Evolutionary conservation across 2,888 invertebrate species (phyloP).

Genomic region (Plebejus anna): DNA sequence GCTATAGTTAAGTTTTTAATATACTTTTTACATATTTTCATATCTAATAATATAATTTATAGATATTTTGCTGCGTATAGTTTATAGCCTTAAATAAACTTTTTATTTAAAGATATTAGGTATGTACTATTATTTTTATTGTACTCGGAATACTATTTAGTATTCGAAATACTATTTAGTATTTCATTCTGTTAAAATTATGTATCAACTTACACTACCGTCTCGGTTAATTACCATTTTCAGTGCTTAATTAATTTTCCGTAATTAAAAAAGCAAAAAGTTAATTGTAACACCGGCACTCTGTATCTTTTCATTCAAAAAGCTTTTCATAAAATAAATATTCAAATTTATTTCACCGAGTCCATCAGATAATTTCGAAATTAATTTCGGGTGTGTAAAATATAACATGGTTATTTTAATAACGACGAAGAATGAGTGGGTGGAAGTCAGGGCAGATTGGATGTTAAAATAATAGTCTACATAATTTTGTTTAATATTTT

Average conservation of each 20-base stretch:
- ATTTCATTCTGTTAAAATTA: neutral
- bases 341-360: conserved; percentile 10
- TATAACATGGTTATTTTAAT: neutral
- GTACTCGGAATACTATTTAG: too few species aligned
- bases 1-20: neutral
- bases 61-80: too few species aligned
- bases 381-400: conserved; percentile 7
- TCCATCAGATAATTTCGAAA: conserved; percentile 18
- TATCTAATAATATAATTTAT: too few species aligned
- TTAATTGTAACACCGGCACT: conserved; percentile 24
- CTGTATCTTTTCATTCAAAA: conserved; percentile 11
- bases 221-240: neutral
- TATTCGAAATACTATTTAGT: too few species aligned
- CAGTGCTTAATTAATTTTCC: conserved; percentile 22
- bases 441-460: neutral
- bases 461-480: neutral
- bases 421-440: neutral
- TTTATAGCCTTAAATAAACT: too few species aligned
- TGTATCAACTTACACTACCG: neutral
- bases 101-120: too few species aligned
- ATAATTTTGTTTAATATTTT: neutral
- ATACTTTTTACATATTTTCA: too few species aligned
- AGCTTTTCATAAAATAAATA: conserved; percentile 23
- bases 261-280: conserved; percentile 28
- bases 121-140: too few species aligned